phyloP scores from a whole-genome alignment of 2,888 invertebrate genomes.

The Uloborus plumipes region DNA sequence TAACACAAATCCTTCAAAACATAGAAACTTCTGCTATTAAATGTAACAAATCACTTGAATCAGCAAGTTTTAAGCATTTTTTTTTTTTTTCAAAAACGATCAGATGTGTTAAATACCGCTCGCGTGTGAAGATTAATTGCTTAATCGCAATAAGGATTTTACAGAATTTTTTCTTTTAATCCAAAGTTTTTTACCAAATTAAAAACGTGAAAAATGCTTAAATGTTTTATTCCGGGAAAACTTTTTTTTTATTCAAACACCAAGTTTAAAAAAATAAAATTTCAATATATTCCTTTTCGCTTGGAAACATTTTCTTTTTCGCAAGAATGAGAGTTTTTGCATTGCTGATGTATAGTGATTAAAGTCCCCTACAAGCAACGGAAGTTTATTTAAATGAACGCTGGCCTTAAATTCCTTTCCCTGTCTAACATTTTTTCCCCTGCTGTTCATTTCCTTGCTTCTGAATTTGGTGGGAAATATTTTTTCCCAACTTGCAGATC shows the following conservation, averaged over 20 bases:
- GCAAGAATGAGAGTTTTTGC: conserved; percentile 34
- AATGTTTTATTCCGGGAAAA: conserved; percentile 5
- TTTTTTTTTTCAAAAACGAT: conserved; percentile 5
- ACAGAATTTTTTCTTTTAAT: neutral
- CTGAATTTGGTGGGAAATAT: conserved; percentile 41
- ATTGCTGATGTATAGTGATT: conserved; percentile 41
- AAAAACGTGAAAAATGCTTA: conserved; percentile 10
- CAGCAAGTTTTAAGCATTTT: neutral
- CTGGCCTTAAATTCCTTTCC: conserved; percentile 27
- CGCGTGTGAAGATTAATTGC: conserved; percentile 32
- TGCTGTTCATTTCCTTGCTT: conserved; percentile 28
- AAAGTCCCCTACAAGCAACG: conserved; percentile 47
- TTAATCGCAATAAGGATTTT: conserved; percentile 39
- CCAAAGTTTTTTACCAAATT: conserved; percentile 1
- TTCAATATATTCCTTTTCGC: conserved; percentile 40
- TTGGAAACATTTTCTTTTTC: conserved; percentile 43
- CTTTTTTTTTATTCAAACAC: too few relatives aligned
- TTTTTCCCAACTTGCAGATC: conserved; percentile 36
- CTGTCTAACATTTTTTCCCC: conserved; percentile 10
- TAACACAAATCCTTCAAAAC: too few relatives aligned
- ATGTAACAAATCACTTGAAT: neutral
- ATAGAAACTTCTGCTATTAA: too few relatives aligned
- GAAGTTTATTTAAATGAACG: conserved; percentile 53
- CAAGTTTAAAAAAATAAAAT: conserved; percentile 21
- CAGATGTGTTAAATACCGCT: neutral